These are phyloP conservation scores for Anneissia japonica DNA, from an alignment of 35 echinoderm and acorn worm species.

Conservation along the genomic window DNA sequence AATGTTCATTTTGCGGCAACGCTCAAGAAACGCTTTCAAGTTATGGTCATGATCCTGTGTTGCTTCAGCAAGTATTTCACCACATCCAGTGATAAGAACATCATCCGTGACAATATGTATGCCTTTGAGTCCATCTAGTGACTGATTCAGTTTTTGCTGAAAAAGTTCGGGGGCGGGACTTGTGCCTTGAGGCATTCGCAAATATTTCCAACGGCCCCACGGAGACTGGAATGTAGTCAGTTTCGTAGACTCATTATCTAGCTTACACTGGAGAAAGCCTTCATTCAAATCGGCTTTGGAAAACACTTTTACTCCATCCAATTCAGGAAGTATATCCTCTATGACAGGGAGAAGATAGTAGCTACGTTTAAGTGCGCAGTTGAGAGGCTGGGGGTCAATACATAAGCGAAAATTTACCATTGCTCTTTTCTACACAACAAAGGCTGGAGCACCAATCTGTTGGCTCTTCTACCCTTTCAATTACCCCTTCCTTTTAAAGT, in stretches of 20 bases:
- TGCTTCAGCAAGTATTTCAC: not conserved
- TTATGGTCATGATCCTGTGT: not conserved
- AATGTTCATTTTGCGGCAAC: not conserved
- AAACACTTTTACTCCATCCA: not conserved
- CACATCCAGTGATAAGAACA: not conserved
- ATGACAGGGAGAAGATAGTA: not conserved
- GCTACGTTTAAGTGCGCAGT: conserved; percentile 8
- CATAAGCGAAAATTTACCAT: conserved; percentile 40
- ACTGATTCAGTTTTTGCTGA: conserved; percentile 26
- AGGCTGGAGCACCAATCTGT: conserved; percentile 15
- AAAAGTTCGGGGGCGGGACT: conserved; percentile 34
- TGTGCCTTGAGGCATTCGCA: conserved; percentile 23
- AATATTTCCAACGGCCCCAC: not conserved
- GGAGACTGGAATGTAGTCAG: conserved; percentile 19
- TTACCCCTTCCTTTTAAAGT: conserved; percentile 11
- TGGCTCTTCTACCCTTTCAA: conserved; percentile 31
- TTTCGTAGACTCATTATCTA: not conserved
- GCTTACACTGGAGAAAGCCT: not conserved
- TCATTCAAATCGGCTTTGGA: not conserved
- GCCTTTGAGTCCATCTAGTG: not conserved
- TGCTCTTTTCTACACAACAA: conserved; percentile 10
- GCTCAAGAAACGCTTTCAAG: not conserved
- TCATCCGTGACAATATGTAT: not conserved
- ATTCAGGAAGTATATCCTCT: conserved; percentile 4
- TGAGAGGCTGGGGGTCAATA: conserved; percentile 44